A percentile compares a stretch with the other conserved stretches of the same genome.
phyloP scores from a whole-genome alignment of 2,797 vertebrate genomes.

The Leuciscus waleckii region DNA sequence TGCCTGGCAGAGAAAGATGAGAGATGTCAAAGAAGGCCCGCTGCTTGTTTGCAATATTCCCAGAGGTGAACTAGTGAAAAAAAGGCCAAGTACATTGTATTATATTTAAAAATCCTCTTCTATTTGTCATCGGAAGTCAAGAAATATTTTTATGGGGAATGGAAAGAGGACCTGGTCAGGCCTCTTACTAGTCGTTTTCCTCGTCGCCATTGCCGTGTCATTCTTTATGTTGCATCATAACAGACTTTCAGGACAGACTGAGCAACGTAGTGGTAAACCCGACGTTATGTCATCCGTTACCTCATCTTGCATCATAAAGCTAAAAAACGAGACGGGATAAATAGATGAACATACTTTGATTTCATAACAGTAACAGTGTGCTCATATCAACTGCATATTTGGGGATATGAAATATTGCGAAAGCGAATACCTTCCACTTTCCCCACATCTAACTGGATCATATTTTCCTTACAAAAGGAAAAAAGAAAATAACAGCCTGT shows the following conservation, averaged over 20 bases:
- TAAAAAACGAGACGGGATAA: not conserved
- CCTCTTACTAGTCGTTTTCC: constrained; percentile 18
- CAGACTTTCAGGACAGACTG: constrained; percentile 47
- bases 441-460: constrained; percentile 8
- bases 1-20: constrained; percentile 39
- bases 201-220: constrained; percentile 59
- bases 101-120: constrained; percentile 50
- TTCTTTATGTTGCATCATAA: constrained; percentile 74
- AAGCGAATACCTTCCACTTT: constrained; percentile 31
- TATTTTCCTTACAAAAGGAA: not conserved
- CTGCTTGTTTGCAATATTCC: constrained; percentile 19
- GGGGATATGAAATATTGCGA: not conserved
- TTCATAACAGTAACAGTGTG: constrained; percentile 21
- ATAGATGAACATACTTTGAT: constrained; percentile 20
- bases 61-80: constrained; percentile 11
- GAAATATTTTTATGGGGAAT: constrained; percentile 17
- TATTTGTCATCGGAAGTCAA: constrained; percentile 12
- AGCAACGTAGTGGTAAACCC: constrained; percentile 51
- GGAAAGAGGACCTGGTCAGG: constrained; percentile 13
- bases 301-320: constrained; percentile 49
- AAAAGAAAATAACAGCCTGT: constrained; percentile 6
- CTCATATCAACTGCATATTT: constrained; percentile 7
- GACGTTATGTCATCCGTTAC: constrained; percentile 45
- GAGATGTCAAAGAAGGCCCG: constrained; percentile 23
- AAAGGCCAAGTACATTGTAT: constrained; percentile 35